phyloP scores from a whole-genome alignment of 1,140 invertebrate species.

The Drosophila equinoxialis region DNA sequence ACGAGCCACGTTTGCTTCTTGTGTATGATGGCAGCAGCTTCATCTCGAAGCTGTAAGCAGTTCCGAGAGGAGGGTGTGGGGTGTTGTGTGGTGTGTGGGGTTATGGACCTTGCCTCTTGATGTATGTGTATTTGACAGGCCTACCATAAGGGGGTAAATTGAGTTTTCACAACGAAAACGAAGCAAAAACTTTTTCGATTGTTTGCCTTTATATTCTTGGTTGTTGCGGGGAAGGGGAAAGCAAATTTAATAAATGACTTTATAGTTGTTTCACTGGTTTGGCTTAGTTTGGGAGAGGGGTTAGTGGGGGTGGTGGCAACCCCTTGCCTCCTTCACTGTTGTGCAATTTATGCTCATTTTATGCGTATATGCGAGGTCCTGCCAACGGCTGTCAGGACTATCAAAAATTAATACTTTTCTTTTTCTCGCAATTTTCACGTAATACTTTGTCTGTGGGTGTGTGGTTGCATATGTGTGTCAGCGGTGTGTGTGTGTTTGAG shows the following conservation, averaged over 20 bases:
- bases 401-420: conserved; percentile 79
- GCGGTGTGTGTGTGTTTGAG: conserved; percentile 16
- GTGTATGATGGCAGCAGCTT: conserved; percentile 52
- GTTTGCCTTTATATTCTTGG: conserved; percentile 48
- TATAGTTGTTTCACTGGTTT: conserved; percentile 67
- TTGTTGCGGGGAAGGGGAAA: conserved; percentile 41
- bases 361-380: conserved; percentile 37
- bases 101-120: conserved; percentile 35
- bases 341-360: conserved; percentile 48
- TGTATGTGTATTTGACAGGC: conserved; percentile 73
- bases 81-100: conserved; percentile 6
- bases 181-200: conserved; percentile 53
- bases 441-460: conserved; percentile 40
- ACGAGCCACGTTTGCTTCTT: conserved; percentile 52
- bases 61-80: background rate
- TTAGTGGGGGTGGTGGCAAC: conserved; percentile 4
- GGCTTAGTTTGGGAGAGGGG: background rate
- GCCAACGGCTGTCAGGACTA: conserved; percentile 67
- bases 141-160: conserved; percentile 72
- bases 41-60: background rate
- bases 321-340: conserved; percentile 32
- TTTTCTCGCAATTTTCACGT: conserved; percentile 66
- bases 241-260: conserved; percentile 78
- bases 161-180: conserved; percentile 60
- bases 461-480: background rate